Percentiles rank a stretch among this genome's conserved stretches.
Conservation (phyloP, 2,888 invertebrate genomes). For the Oxytorus armatus region DNA sequence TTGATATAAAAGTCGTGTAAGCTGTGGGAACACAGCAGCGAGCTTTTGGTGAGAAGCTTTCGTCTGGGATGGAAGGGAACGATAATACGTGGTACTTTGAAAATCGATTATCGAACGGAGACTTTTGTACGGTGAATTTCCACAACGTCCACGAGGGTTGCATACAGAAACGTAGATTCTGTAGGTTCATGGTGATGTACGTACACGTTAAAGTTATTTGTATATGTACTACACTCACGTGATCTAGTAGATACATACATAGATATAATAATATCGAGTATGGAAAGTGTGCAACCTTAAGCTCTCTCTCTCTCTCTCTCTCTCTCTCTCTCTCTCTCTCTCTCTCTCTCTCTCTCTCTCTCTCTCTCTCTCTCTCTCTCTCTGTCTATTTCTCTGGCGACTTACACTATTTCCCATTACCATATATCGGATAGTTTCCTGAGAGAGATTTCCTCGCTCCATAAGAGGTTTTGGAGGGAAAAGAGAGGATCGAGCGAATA, state of each 20-base stretch:
- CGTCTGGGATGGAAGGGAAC: not conserved
- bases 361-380: too few species aligned
- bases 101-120: constrained; percentile 13
- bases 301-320: not conserved
- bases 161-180: not conserved
- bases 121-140: not conserved
- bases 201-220: not conserved
- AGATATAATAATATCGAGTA: not conserved
- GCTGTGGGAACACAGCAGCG: not conserved
- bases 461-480: constrained; percentile 3
- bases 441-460: not conserved
- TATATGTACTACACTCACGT: not conserved
- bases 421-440: not conserved
- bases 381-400: too few species aligned
- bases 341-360: not conserved
- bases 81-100: constrained; percentile 4
- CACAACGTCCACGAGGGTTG: not conserved
- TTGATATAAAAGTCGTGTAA: not conserved
- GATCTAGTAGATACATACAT: not conserved
- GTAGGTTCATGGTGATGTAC: not conserved
- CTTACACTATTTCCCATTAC: constrained; percentile 23
- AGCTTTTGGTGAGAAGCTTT: not conserved
- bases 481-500: not conserved
- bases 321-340: not conserved
- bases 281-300: not conserved